Percentiles rank a stretch among this genome's conserved stretches.
Evolutionary conservation across 1,140 invertebrate species (phyloP).

Genomic region (Calephelis nemesis): DNA sequence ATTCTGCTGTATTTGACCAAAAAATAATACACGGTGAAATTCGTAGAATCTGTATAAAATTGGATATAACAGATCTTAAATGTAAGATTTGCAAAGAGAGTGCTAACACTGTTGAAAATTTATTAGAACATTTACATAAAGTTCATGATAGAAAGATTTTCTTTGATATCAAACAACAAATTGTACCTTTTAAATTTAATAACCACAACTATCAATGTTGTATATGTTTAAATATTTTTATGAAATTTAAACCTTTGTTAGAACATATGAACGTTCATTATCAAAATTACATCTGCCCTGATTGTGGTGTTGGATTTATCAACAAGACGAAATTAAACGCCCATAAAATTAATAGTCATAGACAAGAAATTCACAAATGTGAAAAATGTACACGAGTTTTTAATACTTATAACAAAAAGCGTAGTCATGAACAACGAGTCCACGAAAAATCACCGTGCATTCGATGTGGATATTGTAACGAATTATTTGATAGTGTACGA

Average conservation of each 20-base stretch:
- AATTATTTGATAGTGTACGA: conserved; percentile 45
- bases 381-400: conserved; percentile 46
- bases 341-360: conserved; percentile 44
- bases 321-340: conserved; percentile 35
- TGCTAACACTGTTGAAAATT: conserved; percentile 32
- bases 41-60: conserved; percentile 36
- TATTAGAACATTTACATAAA: conserved; percentile 35
- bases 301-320: conserved; percentile 50
- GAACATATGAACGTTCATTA: conserved; percentile 61
- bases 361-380: conserved; percentile 43
- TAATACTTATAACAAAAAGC: conserved; percentile 43
- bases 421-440: conserved; percentile 45
- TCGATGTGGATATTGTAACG: conserved; percentile 52
- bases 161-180: conserved; percentile 38
- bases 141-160: conserved; percentile 34
- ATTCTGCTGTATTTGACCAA: conserved; percentile 24
- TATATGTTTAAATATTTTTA: conserved; percentile 41
- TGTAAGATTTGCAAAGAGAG: conserved; percentile 37
- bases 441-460: conserved; percentile 39
- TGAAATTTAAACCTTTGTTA: conserved; percentile 50
- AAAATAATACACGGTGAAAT: conserved; percentile 27
- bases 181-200: conserved; percentile 48
- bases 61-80: conserved; percentile 43
- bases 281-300: conserved; percentile 50
- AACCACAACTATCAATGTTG: conserved; percentile 35